Evolutionary conservation across 2,888 invertebrate genomes (phyloP).

Genomic region (Sturmia bella): DNA sequence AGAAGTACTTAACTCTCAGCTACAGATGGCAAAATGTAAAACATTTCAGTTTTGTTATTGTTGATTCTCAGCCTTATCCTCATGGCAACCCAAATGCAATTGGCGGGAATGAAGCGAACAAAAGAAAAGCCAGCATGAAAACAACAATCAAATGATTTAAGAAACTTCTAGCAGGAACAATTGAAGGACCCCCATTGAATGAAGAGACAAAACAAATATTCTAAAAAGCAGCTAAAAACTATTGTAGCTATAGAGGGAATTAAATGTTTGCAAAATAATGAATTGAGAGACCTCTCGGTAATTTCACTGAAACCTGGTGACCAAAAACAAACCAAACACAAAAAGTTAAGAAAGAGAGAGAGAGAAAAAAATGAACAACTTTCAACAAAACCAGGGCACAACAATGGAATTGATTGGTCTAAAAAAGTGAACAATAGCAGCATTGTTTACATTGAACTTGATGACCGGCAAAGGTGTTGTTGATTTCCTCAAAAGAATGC

Average conservation of each 20-base stretch:
- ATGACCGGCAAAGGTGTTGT: not conserved
- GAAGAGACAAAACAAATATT: slow-evolving; percentile 11
- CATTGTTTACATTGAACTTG: slow-evolving; percentile 64
- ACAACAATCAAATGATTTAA: slow-evolving; percentile 66
- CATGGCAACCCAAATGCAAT: slow-evolving; percentile 64
- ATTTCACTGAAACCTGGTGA: slow-evolving; percentile 45
- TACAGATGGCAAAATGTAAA: slow-evolving; percentile 44
- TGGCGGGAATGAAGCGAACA: slow-evolving; percentile 52
- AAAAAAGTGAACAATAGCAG: slow-evolving; percentile 35
- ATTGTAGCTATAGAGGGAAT: slow-evolving; percentile 20
- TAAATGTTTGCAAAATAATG: slow-evolving; percentile 51
- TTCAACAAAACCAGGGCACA: not conserved
- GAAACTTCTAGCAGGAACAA: slow-evolving; percentile 61
- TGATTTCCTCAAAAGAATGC: slow-evolving; percentile 1
- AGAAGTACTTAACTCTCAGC: slow-evolving; percentile 40
- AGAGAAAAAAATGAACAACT: not conserved
- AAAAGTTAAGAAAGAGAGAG: not conserved
- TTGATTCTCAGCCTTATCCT: slow-evolving; percentile 45
- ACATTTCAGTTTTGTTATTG: slow-evolving; percentile 41
- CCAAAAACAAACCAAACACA: slow-evolving; percentile 25
- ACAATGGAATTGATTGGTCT: slow-evolving; percentile 39
- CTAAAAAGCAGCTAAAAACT: slow-evolving; percentile 3
- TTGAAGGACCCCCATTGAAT: slow-evolving; percentile 48
- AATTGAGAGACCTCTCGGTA: slow-evolving; percentile 53
- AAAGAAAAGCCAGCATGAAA: slow-evolving; percentile 41